A percentile compares a stretch with the other conserved stretches of the same genome.
Evolutionary conservation across 35 echinoderm and acorn worm genomes (phyloP).

Genomic region (Anneissia japonica): DNA sequence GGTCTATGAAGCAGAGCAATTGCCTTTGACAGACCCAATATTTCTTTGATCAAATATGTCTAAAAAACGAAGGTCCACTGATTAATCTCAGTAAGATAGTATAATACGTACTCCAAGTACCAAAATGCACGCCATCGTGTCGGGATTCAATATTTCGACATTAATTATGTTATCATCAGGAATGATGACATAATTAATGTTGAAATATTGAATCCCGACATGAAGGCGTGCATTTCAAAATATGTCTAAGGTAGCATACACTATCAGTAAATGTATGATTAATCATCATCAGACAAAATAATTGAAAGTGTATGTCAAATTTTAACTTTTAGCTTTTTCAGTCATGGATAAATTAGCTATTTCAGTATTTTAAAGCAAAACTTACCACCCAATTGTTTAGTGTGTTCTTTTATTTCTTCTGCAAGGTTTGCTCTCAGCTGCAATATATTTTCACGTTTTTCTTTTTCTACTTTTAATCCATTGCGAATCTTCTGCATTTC

Average conservation of each 20-base stretch:
- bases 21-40: too few relatives aligned
- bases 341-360: background rate
- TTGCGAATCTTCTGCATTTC: constrained; percentile 9
- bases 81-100: too few relatives aligned
- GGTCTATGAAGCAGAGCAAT: too few relatives aligned
- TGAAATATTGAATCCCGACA: background rate
- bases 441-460: constrained; percentile 39
- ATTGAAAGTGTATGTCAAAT: background rate
- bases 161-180: too few relatives aligned
- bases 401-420: constrained; percentile 51
- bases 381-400: constrained; percentile 49
- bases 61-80: too few relatives aligned
- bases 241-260: background rate
- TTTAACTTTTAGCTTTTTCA: background rate
- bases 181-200: too few relatives aligned
- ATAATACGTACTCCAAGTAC: too few relatives aligned
- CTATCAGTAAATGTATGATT: background rate
- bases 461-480: constrained; percentile 39
- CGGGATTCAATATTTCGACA: too few relatives aligned
- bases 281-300: background rate
- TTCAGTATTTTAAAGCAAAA: background rate
- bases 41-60: too few relatives aligned
- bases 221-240: background rate
- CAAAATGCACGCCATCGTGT: too few relatives aligned
- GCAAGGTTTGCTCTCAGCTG: constrained; percentile 38